These are phyloP conservation scores for Apistogramma diplotaenia DNA, from an alignment of 2,113 vertebrate species.

Conservation along the genomic window DNA sequence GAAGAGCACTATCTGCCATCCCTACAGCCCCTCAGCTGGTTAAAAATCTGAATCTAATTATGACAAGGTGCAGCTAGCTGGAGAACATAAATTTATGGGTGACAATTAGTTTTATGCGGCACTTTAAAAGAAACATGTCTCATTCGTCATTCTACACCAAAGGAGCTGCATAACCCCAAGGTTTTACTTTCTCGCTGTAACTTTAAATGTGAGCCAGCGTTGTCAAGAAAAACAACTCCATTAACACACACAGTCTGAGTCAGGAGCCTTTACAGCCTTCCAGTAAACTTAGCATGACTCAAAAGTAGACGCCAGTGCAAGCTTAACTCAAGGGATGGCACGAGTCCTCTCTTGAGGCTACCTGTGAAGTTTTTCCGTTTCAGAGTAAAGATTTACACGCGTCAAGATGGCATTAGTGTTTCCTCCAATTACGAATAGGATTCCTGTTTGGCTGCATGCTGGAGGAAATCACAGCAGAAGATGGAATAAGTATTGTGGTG, in stretches of 20 bases:
- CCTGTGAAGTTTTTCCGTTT: background rate
- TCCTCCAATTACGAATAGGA: constrained; percentile 25
- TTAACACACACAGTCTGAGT: background rate
- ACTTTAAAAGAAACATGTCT: background rate
- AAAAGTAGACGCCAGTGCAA: background rate
- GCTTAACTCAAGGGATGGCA: background rate
- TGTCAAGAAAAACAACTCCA: background rate
- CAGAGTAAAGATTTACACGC: background rate
- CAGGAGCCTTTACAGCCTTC: background rate
- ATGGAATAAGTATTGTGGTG: constrained; percentile 59
- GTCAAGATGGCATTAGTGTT: constrained; percentile 33
- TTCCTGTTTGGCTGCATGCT: constrained; percentile 29
- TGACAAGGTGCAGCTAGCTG: background rate
- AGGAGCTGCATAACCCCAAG: background rate
- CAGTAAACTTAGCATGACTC: background rate
- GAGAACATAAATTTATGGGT: background rate
- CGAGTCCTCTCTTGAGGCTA: background rate
- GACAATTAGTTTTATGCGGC: background rate
- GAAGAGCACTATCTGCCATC: background rate
- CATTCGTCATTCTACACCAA: background rate
- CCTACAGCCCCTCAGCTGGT: background rate
- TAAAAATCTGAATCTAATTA: background rate
- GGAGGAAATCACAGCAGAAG: constrained; percentile 33
- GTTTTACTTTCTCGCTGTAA: background rate
- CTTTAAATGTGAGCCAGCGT: background rate